Conservation (phyloP, 2,113 vertebrate genomes). For the Acanthochromis polyacanthus region DNA sequence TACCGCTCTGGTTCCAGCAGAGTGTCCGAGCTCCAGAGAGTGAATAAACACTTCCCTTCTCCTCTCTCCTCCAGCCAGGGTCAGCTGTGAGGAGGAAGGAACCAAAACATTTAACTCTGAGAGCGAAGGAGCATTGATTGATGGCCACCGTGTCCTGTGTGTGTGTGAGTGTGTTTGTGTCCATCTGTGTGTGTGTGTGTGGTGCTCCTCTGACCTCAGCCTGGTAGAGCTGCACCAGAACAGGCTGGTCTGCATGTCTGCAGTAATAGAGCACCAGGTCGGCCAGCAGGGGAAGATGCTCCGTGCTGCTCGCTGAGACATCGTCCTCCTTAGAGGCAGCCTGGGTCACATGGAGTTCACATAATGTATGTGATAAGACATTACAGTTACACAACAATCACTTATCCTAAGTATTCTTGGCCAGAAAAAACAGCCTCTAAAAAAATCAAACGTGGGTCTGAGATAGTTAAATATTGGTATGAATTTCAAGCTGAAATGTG, state of each 20-base stretch:
- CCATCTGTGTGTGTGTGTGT: not conserved
- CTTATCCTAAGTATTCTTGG: not conserved
- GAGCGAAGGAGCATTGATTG: not conserved
- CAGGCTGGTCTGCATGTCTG: constrained; percentile 87
- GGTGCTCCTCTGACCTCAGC: constrained; percentile 86
- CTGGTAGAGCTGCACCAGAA: constrained; percentile 95
- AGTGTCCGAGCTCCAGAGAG: constrained; percentile 95
- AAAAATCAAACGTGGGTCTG: too few relatives aligned
- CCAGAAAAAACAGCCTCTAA: too few relatives aligned
- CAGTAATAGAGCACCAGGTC: constrained; percentile 97
- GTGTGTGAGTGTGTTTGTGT: constrained; percentile 1
- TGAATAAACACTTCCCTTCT: constrained; percentile 93
- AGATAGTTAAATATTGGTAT: too few relatives aligned
- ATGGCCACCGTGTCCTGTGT: not conserved
- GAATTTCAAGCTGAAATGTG: too few relatives aligned
- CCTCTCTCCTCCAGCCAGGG: constrained; percentile 90
- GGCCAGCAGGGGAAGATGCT: constrained; percentile 89
- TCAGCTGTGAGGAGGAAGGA: constrained; percentile 82
- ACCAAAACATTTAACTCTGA: not conserved
- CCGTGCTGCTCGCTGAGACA: constrained; percentile 34
- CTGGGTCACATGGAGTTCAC: constrained; percentile 1
- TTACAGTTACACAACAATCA: not conserved
- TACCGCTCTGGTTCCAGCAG: constrained; percentile 91
- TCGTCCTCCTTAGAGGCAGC: constrained; percentile 83
- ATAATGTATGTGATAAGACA: not conserved